Evolutionary conservation across 2,113 vertebrate genomes (phyloP), one percentile per base, ranked within the genome.

Genomic region (Pipa parva): DNA sequence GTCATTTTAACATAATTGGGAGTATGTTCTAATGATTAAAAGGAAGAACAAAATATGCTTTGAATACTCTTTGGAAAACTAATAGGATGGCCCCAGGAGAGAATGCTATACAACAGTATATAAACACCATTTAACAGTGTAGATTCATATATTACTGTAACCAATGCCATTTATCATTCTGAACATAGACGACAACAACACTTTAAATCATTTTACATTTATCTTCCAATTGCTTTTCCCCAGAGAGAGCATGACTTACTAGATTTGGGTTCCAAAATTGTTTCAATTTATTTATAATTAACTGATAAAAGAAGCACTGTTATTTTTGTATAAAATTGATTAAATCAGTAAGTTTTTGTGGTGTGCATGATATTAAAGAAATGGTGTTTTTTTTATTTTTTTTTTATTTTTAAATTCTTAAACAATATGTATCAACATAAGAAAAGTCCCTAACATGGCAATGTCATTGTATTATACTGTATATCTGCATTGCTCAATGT

Each of bases 291-390:
- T 18, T 42, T 72, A 62, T 45, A 70, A 73, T 76, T 83, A 85
- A 82, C 74, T 80, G 80, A 72, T 78, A 80, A 81, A 85, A 81
- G 63, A 86, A 85, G 79, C 86, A 86, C 86, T 81, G 81, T 81
- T 87, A 84, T 87, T 88, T 89, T 89, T 91, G 78, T 90, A 89
- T 74, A 74, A 82, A 89, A 86, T 25, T 31, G 51, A 66, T 22
- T 55, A 33, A 46, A 28, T 46, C 78, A 76, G 0, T 81, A 79
- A 82, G 58, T 81, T 54, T 36, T 79, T 82, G 77, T 87, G 79
- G 78, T 84, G 83, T 87, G 88, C 85, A 91, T 89, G 89, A 81
- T 71, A 70, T 83, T 77, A 28, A 68, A 74, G 74, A 90, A 63
- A 13, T 63, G 36, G 20, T 57, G 27, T 22, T 63, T 63, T 27